Conservation (phyloP, 2,113 vertebrate genomes). For the Marmota flaviventris region DNA sequence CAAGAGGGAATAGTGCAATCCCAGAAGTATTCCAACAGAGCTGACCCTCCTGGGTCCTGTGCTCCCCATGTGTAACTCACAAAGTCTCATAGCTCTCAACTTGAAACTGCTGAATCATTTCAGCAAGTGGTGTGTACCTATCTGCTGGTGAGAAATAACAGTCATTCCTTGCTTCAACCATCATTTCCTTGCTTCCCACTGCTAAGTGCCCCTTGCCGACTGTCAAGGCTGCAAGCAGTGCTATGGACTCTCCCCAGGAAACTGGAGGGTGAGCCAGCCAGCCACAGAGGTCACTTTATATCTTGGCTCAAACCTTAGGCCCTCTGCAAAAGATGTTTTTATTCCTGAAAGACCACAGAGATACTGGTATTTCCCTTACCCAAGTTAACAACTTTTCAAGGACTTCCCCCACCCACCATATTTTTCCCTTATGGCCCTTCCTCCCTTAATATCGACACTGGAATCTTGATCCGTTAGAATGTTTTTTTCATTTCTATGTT, state of each 20-base stretch:
- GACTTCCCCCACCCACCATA: constrained; percentile 50
- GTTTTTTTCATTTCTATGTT: constrained; percentile 48
- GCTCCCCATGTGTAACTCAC: not conserved
- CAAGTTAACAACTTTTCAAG: constrained; percentile 77
- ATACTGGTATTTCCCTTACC: constrained; percentile 74
- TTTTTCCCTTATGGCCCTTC: constrained; percentile 28
- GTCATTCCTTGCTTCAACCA: constrained; percentile 71
- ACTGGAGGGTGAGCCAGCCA: constrained; percentile 59
- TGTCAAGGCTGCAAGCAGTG: constrained; percentile 56
- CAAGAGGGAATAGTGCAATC: constrained; percentile 73
- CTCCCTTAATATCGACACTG: constrained; percentile 1
- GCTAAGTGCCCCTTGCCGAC: constrained; percentile 52
- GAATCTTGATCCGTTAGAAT: constrained; percentile 24
- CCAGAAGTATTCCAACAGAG: constrained; percentile 67
- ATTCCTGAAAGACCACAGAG: constrained; percentile 75
- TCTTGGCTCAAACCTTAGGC: constrained; percentile 58
- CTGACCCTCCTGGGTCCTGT: constrained; percentile 47
- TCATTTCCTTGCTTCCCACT: constrained; percentile 74
- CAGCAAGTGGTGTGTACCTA: constrained; percentile 67
- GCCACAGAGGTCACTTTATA: constrained; percentile 72
- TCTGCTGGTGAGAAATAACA: constrained; percentile 79
- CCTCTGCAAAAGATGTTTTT: constrained; percentile 76
- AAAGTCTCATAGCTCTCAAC: constrained; percentile 64
- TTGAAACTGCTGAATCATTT: constrained; percentile 78
- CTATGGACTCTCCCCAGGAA: constrained; percentile 69